Evolutionary conservation across 2,113 vertebrate species (phyloP).

Genomic region (Nesoenas mayeri): DNA sequence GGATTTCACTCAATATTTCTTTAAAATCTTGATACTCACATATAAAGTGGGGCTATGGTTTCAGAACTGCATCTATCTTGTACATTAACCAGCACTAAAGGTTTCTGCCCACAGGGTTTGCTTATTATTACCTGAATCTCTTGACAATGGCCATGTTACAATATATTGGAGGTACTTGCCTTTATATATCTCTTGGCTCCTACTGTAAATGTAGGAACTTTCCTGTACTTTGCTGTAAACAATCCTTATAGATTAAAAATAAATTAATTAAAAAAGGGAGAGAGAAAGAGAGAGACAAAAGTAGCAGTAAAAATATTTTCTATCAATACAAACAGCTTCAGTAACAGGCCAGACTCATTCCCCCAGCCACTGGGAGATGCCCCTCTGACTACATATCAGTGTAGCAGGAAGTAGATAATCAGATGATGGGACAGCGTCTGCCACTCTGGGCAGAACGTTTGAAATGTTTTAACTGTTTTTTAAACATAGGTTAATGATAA

Average conservation of each 20-base stretch:
- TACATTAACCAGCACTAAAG: not conserved
- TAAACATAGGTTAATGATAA: not conserved
- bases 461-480: not conserved
- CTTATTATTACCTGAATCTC: not conserved
- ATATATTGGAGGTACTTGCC: not conserved
- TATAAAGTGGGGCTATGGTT: not conserved
- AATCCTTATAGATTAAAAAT: not conserved
- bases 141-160: not conserved
- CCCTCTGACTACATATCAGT: not conserved
- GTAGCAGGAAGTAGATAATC: not conserved
- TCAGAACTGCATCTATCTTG: not conserved
- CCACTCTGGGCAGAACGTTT: not conserved
- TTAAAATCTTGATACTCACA: not conserved
- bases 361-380: not conserved
- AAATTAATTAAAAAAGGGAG: not conserved
- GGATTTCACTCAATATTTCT: not conserved
- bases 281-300: not conserved
- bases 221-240: not conserved
- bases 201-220: not conserved
- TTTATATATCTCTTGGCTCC: not conserved
- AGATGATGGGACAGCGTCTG: not conserved
- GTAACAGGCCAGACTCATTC: not conserved
- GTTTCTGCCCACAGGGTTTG: not conserved
- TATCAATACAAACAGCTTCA: not conserved
- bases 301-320: not conserved